A percentile compares a stretch with the other conserved stretches of the same genome.
Evolutionary conservation across 1,140 invertebrate genomes (phyloP).

Genomic region (Caenorhabditis brenneri): DNA sequence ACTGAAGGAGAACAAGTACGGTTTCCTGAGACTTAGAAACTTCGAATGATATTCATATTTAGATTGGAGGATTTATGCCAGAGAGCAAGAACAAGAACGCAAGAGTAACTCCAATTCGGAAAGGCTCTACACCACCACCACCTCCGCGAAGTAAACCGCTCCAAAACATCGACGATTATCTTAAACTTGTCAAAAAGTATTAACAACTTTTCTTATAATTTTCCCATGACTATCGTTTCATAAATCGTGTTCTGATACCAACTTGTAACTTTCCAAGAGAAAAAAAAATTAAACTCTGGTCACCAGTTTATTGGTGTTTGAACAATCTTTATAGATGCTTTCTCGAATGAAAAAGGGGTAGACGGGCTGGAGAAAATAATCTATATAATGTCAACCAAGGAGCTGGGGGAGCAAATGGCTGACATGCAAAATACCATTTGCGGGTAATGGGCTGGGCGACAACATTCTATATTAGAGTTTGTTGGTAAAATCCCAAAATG

Average conservation of each 20-base stretch:
- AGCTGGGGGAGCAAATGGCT: background rate
- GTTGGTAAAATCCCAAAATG: background rate
- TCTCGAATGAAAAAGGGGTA: background rate
- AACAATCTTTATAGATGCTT: conserved; percentile 6
- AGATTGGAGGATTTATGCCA: conserved; percentile 3
- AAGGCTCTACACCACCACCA: background rate
- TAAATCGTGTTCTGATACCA: no score
- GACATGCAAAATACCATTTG: conserved; percentile 9
- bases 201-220: background rate
- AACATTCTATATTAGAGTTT: conserved; percentile 38
- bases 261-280: no score
- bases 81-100: conserved; percentile 3
- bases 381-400: conserved; percentile 15
- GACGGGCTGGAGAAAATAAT: background rate
- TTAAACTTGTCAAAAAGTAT: background rate
- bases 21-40: no score
- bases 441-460: background rate
- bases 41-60: background rate
- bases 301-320: conserved; percentile 26
- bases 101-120: background rate
- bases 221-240: background rate
- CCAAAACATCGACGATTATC: background rate
- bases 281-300: no score
- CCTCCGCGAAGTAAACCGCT: background rate
- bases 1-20: no score